Conservation (phyloP, 53 echinoderm and acorn worm genomes). For the Antedon mediterranea region DNA sequence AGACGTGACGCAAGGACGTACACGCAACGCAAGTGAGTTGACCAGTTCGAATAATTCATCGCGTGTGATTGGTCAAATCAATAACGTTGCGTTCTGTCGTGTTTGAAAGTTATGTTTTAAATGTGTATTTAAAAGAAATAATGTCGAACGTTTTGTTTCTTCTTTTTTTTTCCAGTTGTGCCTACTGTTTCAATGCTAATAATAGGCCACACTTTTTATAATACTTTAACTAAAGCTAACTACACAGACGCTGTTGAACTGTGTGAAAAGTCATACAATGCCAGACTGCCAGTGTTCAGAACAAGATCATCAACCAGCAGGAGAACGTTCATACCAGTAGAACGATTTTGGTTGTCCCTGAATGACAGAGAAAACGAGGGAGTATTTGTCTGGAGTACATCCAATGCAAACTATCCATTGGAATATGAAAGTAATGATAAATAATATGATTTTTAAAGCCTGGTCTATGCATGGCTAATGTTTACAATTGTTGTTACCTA, state of each 20-base stretch:
- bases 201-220: not conserved
- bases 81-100: too few species aligned
- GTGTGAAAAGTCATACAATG: not conserved
- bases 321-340: not conserved
- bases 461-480: too few species aligned
- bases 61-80: too few species aligned
- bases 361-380: not conserved
- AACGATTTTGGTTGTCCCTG: not conserved
- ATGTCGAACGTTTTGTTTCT: too few species aligned
- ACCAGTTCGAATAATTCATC: too few species aligned
- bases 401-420: not conserved
- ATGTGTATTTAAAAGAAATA: too few species aligned
- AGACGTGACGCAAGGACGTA: too few species aligned
- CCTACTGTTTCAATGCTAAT: not conserved
- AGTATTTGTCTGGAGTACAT: not conserved
- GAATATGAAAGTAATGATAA: not conserved
- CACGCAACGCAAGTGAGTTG: too few species aligned
- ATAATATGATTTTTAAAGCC: too few species aligned
- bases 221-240: not conserved
- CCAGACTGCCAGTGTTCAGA: not conserved
- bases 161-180: not conserved
- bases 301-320: not conserved
- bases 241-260: not conserved
- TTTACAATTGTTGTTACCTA: too few species aligned
- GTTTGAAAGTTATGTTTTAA: too few species aligned